Base-by-base conservation (phyloP, 1,140 invertebrate genomes). In the Argopecten irradians region DNA sequence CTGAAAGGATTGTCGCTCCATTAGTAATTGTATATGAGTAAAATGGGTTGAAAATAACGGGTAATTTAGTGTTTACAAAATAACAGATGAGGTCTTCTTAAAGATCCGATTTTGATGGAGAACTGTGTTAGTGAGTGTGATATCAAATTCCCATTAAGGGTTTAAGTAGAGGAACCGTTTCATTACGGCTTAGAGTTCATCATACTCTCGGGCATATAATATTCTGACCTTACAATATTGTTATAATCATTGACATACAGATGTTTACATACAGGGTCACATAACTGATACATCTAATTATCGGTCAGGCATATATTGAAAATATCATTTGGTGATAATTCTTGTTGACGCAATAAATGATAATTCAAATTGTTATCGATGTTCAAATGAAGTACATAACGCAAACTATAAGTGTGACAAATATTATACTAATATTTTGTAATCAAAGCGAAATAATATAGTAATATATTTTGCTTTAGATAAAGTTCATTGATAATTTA, bases 1-100 rank as follows among this genome's bases (percentile, higher is more conserved):
- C 8, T 28, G n/a, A 71, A 71, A 71, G 55, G 55, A 71, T 71
- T 71, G 8, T 16, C 55, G 3, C 55, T 71, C 55, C 55, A 71
- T 71, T 71, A 71, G 55, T 71, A 71, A 71, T 71, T 71, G 55
- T 71, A 71, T 71, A 71, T 71, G 55, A 3, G 22, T 5, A 71
- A 5, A 71, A 71, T 71, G 55, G 22, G 19, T 71, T 3, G 55
- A 71, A 71, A 71, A 71, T 71, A 71, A 71, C 55, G 22, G n/a
- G 55, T 28, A 71, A 71, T 71, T 71, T 71, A n/a, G 55, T 71
- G 55, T 71, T 71, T 71, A 71, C 55, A 71, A 71, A 71, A 71
- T 71, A 71, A 71, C 55, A 71, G 55, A 71, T 71, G 55, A 71
- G 55, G 55, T 71, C 13, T 28, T 71, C 55, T 71, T 22, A 0